Conservation (phyloP, 2,113 vertebrate species). For the Addax nasomaculatus region DNA sequence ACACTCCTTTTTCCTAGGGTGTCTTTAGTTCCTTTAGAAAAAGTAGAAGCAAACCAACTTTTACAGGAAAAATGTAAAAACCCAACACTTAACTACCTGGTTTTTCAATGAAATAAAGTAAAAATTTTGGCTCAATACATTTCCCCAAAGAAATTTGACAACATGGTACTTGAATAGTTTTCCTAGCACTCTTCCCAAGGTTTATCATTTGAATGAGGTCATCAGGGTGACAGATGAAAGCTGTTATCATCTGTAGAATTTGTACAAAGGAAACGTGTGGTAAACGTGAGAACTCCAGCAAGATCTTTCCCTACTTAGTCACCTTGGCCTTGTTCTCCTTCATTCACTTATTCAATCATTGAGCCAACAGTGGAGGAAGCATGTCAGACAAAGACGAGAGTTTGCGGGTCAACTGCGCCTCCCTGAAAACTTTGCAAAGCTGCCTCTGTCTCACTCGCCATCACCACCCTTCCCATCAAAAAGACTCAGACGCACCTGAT, state of each 20-base stretch:
- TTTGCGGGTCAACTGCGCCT: rapidly evolving
- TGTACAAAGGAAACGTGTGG: not conserved
- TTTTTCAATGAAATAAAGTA: not conserved
- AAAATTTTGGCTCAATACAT: not conserved
- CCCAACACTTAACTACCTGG: not conserved
- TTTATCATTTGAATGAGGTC: not conserved
- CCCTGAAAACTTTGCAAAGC: not conserved
- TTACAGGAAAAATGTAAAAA: not conserved
- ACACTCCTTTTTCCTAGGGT: not conserved
- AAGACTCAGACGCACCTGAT: rapidly evolving
- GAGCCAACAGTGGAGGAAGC: not conserved
- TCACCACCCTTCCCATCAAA: too few species aligned
- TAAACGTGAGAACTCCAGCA: not conserved
- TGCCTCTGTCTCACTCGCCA: rapidly evolving
- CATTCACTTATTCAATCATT: not conserved
- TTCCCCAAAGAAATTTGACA: not conserved
- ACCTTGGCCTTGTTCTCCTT: rapidly evolving
- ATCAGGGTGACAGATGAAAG: not conserved
- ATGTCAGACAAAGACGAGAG: not conserved
- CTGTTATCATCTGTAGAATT: rapidly evolving
- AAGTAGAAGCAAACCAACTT: slow-evolving; percentile 31
- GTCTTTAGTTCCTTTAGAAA: slow-evolving; percentile 35
- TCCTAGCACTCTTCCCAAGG: not conserved
- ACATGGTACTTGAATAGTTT: too few species aligned
- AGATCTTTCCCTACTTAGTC: not conserved